Evolutionary conservation across 2,888 invertebrate genomes (phyloP).

Genomic region (Hydroisotoma schaefferi): DNA sequence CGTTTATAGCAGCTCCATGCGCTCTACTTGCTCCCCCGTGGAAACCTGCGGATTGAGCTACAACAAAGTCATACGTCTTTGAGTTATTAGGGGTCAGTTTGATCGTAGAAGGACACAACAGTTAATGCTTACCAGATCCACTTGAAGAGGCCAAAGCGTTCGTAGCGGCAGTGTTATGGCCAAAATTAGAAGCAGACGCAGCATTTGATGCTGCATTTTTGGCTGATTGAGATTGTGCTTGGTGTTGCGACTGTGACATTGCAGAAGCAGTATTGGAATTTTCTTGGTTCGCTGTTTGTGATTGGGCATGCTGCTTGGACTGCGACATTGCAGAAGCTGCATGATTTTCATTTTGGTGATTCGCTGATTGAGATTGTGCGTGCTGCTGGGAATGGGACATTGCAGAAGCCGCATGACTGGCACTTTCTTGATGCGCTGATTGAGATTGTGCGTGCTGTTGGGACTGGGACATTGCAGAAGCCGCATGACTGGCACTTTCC

Average conservation of each 20-base stretch:
- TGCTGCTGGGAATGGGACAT: no score
- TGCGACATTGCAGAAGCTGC: neutral
- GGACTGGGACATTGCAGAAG: neutral
- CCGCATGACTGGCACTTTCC: neutral
- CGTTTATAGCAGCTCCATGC: neutral
- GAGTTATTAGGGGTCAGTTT: no score
- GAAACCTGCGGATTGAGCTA: neutral
- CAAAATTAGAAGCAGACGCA: neutral
- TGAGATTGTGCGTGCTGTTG: neutral
- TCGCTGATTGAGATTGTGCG: neutral
- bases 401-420: neutral
- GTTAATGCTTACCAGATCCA: no score
- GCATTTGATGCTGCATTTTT: neutral
- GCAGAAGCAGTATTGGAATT: neutral
- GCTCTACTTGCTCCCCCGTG: neutral
- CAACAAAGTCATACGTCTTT: no score
- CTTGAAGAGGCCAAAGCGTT: neutral
- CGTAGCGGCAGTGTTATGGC: neutral
- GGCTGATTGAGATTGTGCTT: neutral
- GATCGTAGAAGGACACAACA: no score
- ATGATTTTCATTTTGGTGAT: neutral
- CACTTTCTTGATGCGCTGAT: no score
- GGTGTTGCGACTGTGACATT: neutral
- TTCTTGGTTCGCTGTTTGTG: constrained; percentile 3
- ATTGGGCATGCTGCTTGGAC: neutral